Evolutionary conservation across 2,113 vertebrate genomes (phyloP).

Genomic region (Rhegmatorhina hoffmannsi): DNA sequence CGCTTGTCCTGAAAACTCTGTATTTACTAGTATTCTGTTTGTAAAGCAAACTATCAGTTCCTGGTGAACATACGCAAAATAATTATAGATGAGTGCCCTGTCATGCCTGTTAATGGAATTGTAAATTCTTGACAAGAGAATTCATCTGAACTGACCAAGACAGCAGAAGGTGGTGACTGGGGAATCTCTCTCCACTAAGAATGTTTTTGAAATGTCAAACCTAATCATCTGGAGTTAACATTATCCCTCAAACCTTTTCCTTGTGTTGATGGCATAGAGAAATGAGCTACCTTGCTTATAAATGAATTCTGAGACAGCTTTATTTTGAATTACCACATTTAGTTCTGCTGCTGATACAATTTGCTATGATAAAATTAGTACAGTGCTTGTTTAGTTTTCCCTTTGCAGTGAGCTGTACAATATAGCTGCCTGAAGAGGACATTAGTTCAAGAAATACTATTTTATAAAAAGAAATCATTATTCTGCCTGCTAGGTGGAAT

Average conservation of each 20-base stretch:
- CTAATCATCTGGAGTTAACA: slow-evolving; percentile 40
- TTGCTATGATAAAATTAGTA: slow-evolving; percentile 63
- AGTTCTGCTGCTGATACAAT: slow-evolving; percentile 69
- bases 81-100: not conserved
- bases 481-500: slow-evolving; percentile 39
- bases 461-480: not conserved
- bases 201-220: slow-evolving; percentile 49
- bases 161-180: not conserved
- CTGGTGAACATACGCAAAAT: not conserved
- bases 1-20: not conserved
- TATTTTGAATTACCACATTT: slow-evolving; percentile 68
- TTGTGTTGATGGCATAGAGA: not conserved
- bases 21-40: not conserved
- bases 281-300: slow-evolving; percentile 55
- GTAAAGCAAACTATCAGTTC: not conserved
- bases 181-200: slow-evolving; percentile 12
- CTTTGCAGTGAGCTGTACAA: slow-evolving; percentile 21
- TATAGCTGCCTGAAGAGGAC: slow-evolving; percentile 52
- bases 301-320: slow-evolving; percentile 62
- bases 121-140: not conserved
- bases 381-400: slow-evolving; percentile 60
- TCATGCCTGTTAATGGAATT: slow-evolving; percentile 25
- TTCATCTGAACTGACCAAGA: not conserved
- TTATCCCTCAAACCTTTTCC: not conserved
- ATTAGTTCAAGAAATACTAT: slow-evolving; percentile 33